Conservation (phyloP, 2,797 vertebrate genomes). For the Myripristis murdjan region DNA sequence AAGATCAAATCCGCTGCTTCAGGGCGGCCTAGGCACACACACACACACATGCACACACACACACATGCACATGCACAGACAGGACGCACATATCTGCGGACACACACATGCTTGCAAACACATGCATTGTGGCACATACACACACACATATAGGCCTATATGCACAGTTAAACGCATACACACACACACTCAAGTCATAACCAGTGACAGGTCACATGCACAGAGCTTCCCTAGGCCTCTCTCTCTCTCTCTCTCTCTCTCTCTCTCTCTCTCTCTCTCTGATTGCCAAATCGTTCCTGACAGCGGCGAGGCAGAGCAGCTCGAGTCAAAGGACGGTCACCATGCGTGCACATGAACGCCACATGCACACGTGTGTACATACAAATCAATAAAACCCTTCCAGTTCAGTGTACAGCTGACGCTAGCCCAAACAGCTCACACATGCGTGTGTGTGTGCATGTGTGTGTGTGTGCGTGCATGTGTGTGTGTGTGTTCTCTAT, state of each 20-base stretch:
- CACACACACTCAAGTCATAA: slow-evolving; percentile 40
- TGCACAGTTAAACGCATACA: slow-evolving; percentile 23
- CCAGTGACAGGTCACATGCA: slow-evolving; percentile 71
- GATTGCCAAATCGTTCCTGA: slow-evolving; percentile 86
- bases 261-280: slow-evolving; percentile 27
- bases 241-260: not conserved
- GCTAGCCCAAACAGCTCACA: not conserved
- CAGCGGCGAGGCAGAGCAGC: slow-evolving; percentile 75
- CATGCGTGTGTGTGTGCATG: slow-evolving; percentile 8
- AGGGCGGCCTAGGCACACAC: slow-evolving; percentile 86
- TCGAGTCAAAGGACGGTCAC: slow-evolving; percentile 56
- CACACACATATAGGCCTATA: slow-evolving; percentile 35
- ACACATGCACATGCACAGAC: slow-evolving; percentile 40
- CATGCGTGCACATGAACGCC: slow-evolving; percentile 9
- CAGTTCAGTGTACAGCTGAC: not conserved
- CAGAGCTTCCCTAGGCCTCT: slow-evolving; percentile 42
- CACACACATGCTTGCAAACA: slow-evolving; percentile 17
- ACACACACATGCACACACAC: slow-evolving; percentile 42
- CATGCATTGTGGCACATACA: slow-evolving; percentile 8
- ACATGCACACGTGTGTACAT: slow-evolving; percentile 5
- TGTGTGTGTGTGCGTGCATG: slow-evolving; percentile 10
- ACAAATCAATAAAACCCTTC: not conserved
- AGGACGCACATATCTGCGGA: slow-evolving; percentile 38
- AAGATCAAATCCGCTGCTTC: slow-evolving; percentile 98
- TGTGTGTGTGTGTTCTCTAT: slow-evolving; percentile 24